These are phyloP conservation scores for Lota lota DNA, from an alignment of 2,113 vertebrate species.

Conservation along the genomic window DNA sequence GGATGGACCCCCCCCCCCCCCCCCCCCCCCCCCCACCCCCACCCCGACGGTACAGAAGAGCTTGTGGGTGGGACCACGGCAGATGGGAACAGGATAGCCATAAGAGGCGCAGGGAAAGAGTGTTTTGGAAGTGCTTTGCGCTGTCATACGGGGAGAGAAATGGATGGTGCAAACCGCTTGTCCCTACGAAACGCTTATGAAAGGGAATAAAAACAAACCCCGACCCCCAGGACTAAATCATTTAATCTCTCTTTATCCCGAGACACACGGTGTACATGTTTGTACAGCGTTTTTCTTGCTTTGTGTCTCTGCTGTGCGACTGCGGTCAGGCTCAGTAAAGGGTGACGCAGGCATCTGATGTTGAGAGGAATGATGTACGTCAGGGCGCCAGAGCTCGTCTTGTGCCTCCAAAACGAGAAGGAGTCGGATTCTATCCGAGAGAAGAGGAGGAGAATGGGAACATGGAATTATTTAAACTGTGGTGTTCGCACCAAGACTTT, in stretches of 20 bases:
- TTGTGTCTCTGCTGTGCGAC: too few relatives aligned
- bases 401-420: conserved; percentile 21
- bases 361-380: neutral
- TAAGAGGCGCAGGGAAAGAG: conserved; percentile 22
- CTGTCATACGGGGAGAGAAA: conserved; percentile 25
- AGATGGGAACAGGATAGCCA: conserved; percentile 10
- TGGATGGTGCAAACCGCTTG: conserved; percentile 17
- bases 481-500: conserved; percentile 30
- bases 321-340: too few relatives aligned
- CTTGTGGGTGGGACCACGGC: conserved; percentile 26
- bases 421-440: neutral
- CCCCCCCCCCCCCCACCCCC: conserved; percentile 30
- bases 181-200: too few relatives aligned
- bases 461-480: too few relatives aligned
- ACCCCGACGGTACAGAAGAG: conserved; percentile 12
- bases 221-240: too few relatives aligned
- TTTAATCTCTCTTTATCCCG: too few relatives aligned
- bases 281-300: too few relatives aligned
- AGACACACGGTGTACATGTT: too few relatives aligned
- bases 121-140: conserved; percentile 22
- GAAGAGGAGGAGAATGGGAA: conserved; percentile 25
- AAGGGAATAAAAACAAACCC: too few relatives aligned
- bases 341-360: too few relatives aligned
- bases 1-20: neutral
- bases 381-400: conserved; percentile 16